These are phyloP conservation scores for Nyctibius grandis DNA, from an alignment of 2,797 vertebrate genomes.

Conservation along the genomic window DNA sequence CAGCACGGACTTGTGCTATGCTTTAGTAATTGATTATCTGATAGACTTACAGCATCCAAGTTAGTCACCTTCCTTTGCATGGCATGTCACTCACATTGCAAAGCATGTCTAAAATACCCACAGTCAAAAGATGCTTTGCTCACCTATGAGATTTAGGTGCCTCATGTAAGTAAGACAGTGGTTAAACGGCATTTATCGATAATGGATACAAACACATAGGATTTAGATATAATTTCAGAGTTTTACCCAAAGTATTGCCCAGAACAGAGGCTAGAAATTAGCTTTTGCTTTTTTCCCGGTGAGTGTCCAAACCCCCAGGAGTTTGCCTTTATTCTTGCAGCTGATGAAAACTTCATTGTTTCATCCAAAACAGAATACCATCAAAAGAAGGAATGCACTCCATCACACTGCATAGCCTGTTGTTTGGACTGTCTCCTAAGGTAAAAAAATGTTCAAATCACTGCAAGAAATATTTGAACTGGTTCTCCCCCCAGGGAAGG, in stretches of 20 bases:
- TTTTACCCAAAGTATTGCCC: not conserved
- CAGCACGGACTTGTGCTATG: not conserved
- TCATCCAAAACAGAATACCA: not conserved
- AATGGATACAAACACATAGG: not conserved
- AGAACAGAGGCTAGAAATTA: not conserved
- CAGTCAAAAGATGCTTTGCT: not conserved
- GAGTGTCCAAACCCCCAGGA: not conserved
- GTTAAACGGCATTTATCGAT: not conserved
- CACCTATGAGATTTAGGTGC: not conserved
- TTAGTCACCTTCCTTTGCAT: not conserved
- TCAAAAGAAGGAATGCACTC: not conserved
- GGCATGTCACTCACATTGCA: rapidly evolving
- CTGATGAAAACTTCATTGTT: not conserved
- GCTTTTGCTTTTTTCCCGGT: not conserved
- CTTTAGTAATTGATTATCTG: not conserved
- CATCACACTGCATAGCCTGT: not conserved
- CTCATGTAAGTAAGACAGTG: not conserved
- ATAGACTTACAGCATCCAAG: not conserved
- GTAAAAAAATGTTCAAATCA: not conserved
- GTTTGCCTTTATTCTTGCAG: not conserved
- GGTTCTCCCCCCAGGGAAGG: not conserved
- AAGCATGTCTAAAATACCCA: not conserved
- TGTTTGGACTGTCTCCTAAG: not conserved
- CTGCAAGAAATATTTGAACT: not conserved
- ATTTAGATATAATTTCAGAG: not conserved